Conservation (phyloP, 2,888 invertebrate species). For the Aproaerema taeniolella region DNA sequence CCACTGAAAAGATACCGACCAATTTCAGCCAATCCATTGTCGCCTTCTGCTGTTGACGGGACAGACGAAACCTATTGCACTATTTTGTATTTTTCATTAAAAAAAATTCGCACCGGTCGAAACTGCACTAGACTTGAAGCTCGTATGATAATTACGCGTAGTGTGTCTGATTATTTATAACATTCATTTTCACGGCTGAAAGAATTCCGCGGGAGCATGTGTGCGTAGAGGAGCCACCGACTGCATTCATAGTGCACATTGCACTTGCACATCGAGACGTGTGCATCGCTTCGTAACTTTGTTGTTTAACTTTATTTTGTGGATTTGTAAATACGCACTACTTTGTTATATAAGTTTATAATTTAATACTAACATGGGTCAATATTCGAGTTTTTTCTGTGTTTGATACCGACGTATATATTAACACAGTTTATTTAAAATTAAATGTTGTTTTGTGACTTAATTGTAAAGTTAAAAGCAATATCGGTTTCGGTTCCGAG, state of each 20-base stretch:
- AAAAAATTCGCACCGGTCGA: constrained; percentile 38
- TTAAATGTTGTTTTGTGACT: no score
- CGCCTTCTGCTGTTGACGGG: constrained; percentile 39
- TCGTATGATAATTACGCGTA: constrained; percentile 66
- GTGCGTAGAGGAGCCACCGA: not conserved
- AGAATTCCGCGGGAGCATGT: constrained; percentile 31
- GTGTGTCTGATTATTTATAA: constrained; percentile 71
- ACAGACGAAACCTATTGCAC: constrained; percentile 27
- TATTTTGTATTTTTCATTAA: constrained; percentile 29
- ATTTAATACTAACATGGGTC: no score
- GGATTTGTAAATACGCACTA: no score
- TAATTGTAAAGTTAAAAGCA: no score
- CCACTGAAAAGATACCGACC: constrained; percentile 59
- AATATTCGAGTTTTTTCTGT: no score
- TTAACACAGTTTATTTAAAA: no score
- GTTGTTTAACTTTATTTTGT: no score
- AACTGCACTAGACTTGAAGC: constrained; percentile 60
- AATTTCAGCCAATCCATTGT: constrained; percentile 75
- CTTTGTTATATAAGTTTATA: no score
- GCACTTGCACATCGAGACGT: constrained; percentile 9
- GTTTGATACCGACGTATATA: no score
- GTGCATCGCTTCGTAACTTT: not conserved
- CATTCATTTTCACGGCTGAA: constrained; percentile 77
- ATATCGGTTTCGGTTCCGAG: no score
- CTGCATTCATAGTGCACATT: constrained; percentile 28